Conservation (phyloP, 2,113 vertebrate species). For the Percopsis transmontana region DNA sequence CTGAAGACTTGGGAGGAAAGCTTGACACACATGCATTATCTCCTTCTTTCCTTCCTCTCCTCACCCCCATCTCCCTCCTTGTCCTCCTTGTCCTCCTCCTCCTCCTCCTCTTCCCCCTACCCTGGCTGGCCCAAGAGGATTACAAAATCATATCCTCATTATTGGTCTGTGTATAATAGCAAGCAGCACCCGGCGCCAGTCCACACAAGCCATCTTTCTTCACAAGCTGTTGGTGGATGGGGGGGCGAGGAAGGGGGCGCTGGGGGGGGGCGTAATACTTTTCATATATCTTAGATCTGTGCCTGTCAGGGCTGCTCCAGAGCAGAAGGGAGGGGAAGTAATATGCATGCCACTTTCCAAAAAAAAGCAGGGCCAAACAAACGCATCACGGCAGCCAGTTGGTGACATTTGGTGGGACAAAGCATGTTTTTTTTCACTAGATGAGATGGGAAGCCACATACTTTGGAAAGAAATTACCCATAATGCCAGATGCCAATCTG, state of each 20-base stretch:
- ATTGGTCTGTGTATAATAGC: slow-evolving; percentile 35
- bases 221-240: slow-evolving; percentile 17
- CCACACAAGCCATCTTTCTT: slow-evolving; percentile 43
- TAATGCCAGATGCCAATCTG: slow-evolving; percentile 30
- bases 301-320: slow-evolving; percentile 46
- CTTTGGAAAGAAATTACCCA: slow-evolving; percentile 33
- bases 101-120: neutral
- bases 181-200: slow-evolving; percentile 37
- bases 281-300: slow-evolving; percentile 54
- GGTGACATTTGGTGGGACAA: slow-evolving; percentile 53
- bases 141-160: slow-evolving; percentile 43
- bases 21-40: slow-evolving; percentile 34
- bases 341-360: slow-evolving; percentile 40
- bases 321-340: slow-evolving; percentile 41
- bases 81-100: no score
- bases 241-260: neutral
- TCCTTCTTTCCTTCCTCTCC: neutral
- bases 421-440: slow-evolving; percentile 50
- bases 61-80: neutral
- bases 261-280: slow-evolving; percentile 33
- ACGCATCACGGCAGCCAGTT: slow-evolving; percentile 46
- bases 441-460: slow-evolving; percentile 31
- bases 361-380: slow-evolving; percentile 47
- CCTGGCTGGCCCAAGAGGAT: slow-evolving; percentile 6
- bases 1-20: slow-evolving; percentile 15